Conservation (phyloP, 2,113 vertebrate species). For the Petromus typicus region DNA sequence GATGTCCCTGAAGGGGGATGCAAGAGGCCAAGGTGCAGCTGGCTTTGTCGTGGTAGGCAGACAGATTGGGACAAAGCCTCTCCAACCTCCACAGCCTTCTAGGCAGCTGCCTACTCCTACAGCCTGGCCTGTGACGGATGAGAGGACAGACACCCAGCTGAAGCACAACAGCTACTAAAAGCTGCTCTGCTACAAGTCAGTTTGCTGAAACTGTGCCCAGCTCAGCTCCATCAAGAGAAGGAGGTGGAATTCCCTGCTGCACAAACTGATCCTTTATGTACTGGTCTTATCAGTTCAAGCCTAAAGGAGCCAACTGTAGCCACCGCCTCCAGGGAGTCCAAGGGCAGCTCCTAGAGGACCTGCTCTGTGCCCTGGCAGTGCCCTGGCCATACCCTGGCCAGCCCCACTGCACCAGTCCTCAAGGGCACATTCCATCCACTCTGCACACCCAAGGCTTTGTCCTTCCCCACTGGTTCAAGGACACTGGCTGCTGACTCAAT, state of each 20-base stretch:
- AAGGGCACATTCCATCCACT: neutral
- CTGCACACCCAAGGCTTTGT: neutral
- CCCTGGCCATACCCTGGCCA: neutral
- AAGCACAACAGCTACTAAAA: neutral
- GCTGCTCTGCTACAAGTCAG: neutral
- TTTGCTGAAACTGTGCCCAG: slow-evolving; percentile 25
- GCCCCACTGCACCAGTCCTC: neutral
- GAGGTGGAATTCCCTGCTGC: neutral
- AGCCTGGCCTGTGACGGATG: neutral
- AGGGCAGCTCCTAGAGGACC: neutral
- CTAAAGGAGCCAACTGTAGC: neutral
- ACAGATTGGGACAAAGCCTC: neutral
- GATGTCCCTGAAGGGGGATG: neutral
- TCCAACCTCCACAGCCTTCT: neutral
- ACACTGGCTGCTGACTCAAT: slow-evolving; percentile 40
- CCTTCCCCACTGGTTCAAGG: slow-evolving; percentile 5
- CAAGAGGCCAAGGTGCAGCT: neutral
- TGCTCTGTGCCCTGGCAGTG: neutral
- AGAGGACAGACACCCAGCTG: neutral
- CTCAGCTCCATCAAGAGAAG: neutral
- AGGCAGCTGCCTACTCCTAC: neutral
- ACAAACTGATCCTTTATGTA: neutral
- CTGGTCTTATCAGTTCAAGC: neutral
- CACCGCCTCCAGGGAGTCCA: neutral
- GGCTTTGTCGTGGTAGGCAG: neutral